Percentiles rank a stretch among this genome's conserved stretches.
Evolutionary conservation across 2,113 vertebrate genomes (phyloP).

Genomic region (Odocoileus virginianus): DNA sequence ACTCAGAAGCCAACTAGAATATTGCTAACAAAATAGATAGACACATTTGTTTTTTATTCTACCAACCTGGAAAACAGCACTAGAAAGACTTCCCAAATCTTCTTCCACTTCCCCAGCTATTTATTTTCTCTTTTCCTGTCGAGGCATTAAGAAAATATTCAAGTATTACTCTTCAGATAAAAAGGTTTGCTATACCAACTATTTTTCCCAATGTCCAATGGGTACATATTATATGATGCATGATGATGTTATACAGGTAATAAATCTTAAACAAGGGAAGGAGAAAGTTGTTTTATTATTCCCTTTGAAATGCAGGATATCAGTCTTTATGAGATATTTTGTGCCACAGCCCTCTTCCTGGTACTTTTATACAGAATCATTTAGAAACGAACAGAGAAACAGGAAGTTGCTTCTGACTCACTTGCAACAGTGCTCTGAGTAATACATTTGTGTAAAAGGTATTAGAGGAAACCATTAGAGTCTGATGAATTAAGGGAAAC

Average conservation of each 20-base stretch:
- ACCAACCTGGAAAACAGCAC: neutral
- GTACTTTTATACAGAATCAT: slow-evolving; percentile 27
- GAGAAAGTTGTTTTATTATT: slow-evolving; percentile 4
- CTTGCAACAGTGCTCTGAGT: slow-evolving; percentile 10
- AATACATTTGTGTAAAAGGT: slow-evolving; percentile 35
- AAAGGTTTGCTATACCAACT: slow-evolving; percentile 32
- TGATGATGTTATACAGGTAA: neutral
- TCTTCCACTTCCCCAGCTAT: neutral
- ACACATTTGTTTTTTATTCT: neutral
- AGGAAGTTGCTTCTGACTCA: slow-evolving; percentile 59
- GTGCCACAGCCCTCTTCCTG: neutral
- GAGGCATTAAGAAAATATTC: neutral
- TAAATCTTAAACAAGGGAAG: slow-evolving; percentile 28
- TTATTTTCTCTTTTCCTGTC: neutral
- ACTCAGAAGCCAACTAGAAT: neutral
- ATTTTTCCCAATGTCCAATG: neutral
- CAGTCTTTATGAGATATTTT: neutral
- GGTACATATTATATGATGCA: slow-evolving; percentile 27
- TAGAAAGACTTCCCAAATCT: neutral
- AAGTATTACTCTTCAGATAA: slow-evolving; percentile 24
- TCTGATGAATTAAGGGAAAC: neutral
- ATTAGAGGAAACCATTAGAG: slow-evolving; percentile 20
- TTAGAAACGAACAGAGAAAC: slow-evolving; percentile 45
- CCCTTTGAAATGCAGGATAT: slow-evolving; percentile 46
- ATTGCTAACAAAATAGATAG: neutral